Evolutionary conservation across 1,140 invertebrate species (phyloP), one percentile per base, ranked within the genome.

Genomic region (Drosophila lowei): DNA sequence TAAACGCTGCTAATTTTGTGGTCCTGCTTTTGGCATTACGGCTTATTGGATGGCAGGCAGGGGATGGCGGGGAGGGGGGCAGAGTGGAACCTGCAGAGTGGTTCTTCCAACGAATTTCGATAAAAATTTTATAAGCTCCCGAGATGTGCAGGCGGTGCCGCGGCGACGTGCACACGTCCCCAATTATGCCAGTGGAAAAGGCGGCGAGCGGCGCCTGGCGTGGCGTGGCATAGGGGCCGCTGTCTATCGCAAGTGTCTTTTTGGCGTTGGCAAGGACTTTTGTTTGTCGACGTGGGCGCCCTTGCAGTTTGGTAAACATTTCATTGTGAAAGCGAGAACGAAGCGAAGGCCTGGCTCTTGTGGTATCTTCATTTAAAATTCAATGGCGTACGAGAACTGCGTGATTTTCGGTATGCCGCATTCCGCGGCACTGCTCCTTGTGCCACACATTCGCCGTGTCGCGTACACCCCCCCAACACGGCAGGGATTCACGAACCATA

Each of bases 341-440:
- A 21, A 46, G 54, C 42, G 49, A 41, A 5, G 38, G 49, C 28
- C 6, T 42, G 34, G 47, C 21, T 15, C 52, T 52, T 63, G 53
- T 30, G 50, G 60, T 34, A 68, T 70, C 77, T 88, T 86, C 83
- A 86, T 86, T 85, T 88, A 81, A 86, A 88, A 81, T 86, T 88
- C 81, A 88, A 88, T 78, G 61, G 74, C 65, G 83, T 86, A 72
- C 75, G 62, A 70, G 65, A 75, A 63, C 78, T 71, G 70, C 83
- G 83, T 86, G 83, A 86, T 86, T 58, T 65, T 67, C 59, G 53
- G 67, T 44, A 54, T 47, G 59, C 52, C 67, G 80, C 76, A 85
- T 79, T 64, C 65, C 65, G 41, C 43, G 5, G n/a, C 50, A 11
- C n/a, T 11, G 30, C 30, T 34, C 9, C 30, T 0, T 34, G 8